phyloP scores from a whole-genome alignment of 2,888 invertebrate species.

The Proisotoma minuta region DNA sequence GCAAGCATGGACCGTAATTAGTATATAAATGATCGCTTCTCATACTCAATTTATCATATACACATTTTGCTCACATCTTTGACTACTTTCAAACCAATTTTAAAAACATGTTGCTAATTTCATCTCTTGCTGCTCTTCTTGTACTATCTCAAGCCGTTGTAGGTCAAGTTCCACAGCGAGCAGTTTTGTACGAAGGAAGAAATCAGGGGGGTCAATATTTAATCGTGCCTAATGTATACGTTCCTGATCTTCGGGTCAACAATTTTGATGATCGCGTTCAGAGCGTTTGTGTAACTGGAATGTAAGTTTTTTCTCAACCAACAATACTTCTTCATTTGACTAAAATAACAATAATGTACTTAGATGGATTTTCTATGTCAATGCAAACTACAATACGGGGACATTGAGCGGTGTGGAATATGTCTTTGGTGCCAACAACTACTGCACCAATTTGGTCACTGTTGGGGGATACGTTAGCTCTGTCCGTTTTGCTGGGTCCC shows the following conservation, averaged over 20 bases:
- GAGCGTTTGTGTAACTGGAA: slow-evolving; percentile 35
- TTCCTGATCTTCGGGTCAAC: not conserved
- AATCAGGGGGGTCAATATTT: slow-evolving; percentile 13
- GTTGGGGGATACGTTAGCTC: slow-evolving; percentile 26
- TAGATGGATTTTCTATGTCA: slow-evolving; percentile 31
- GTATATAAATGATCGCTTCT: too few species aligned
- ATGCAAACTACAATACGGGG: slow-evolving; percentile 21
- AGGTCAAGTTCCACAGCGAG: slow-evolving; percentile 13
- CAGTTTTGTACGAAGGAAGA: slow-evolving; percentile 19
- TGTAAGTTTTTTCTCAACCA: slow-evolving; percentile 24
- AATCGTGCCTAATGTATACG: slow-evolving; percentile 18
- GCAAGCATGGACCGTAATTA: too few species aligned
- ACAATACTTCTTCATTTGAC: not conserved
- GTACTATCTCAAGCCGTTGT: not conserved
- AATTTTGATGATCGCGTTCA: slow-evolving; percentile 19
- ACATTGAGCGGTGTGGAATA: slow-evolving; percentile 36
- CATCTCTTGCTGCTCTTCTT: too few species aligned
- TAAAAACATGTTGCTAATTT: too few species aligned
- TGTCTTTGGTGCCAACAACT: slow-evolving; percentile 29
- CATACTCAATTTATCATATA: too few species aligned
- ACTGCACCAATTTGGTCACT: slow-evolving; percentile 28
- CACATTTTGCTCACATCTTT: too few species aligned
- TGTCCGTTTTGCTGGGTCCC: slow-evolving; percentile 31
- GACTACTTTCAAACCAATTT: too few species aligned
- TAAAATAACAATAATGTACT: not conserved